Evolutionary conservation across 2,888 invertebrate species (phyloP), one percentile per base, ranked within the genome.

Genomic region (Philhelius pedissequus): DNA sequence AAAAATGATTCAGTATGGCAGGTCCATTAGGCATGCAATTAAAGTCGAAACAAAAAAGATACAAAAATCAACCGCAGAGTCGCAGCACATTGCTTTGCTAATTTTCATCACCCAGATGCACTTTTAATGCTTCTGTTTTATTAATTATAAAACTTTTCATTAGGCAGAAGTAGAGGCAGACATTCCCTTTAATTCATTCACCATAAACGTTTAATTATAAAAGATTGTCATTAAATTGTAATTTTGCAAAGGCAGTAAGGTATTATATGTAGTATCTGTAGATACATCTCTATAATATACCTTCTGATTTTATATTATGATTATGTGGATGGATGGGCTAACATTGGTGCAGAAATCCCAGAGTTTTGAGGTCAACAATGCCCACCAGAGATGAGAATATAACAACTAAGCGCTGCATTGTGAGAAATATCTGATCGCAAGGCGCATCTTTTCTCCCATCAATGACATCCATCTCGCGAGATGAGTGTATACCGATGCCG

Each of bases 131-230:
- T 84, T 84, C 84, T 84, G 84, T 84, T 84, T 84, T 80, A 84
- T 80, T 84, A 84, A 84, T 84, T 84, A 70, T 84, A 80, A 84
- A 80, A 76, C 71, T 84, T 80, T 84, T 80, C 80, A 84, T 84
- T 84, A 84, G 66, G 70, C 78, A 25, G 13, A 20, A 20, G 8
- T n/a, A 20, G 15, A 18, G 25, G 18, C 11, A 56, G 30, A 11
- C 30, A 79, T 75, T 80, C 80, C 80, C 84, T 80, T 84, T 76
- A 76, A 68, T 80, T 71, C 75, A 80, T 35, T 80, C 71, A 20
- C 62, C 70, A 68, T 80, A 84, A 84, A 80, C 71, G 75, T 84
- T 84, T 84, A 80, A 84, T 84, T 84, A 80, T 80, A 75, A 84
- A 71, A 40, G 35, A 71, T 66, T 75, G 84, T 76, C 80, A 84